Base-by-base conservation (phyloP, 2,888 invertebrate genomes). In the Zaprionus lineosus region DNA sequence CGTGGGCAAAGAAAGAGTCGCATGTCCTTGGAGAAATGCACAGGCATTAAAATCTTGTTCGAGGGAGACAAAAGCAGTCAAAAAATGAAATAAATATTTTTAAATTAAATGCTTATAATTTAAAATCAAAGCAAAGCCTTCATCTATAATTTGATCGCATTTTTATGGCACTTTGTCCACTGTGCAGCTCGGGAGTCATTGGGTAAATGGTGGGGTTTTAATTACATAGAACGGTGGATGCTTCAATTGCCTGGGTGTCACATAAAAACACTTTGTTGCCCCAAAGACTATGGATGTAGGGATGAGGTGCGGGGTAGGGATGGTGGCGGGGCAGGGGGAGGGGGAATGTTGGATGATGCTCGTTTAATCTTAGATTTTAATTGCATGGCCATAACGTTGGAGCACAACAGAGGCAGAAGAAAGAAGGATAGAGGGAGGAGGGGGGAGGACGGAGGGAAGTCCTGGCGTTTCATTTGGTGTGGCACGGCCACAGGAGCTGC, bases 341-440 rank as follows among this genome's bases (percentile, higher is more conserved):
- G 56, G 59, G 37, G 39, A 58, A n/a, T n/a, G n/a, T 60, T 59
- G 57, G 58, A 60, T 46, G 53, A 48, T 55, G 85, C 79, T 83
- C 62, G 76, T 83, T 84, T 84, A 75, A 75, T 84, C 81, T 78
- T 63, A 66, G 79, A 73, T 83, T 81, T 81, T 84, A 84, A 81
- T 85, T 75, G 85, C 73, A 47, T 28, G 75, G 70, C 71, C 68
- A 68, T 81, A 85, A 78, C 46, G 67, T 75, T 73, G 63, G 53
- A 46, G 44, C 48, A 34, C 37, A 51, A 60, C 62, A 68, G 53
- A 62, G 37, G 36, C 40, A 31, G 1, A 24, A n/a, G n/a, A n/a
- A n/a, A n/a, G n/a, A n/a, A n/a, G n/a, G n/a, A n/a, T n/a, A n/a
- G n/a, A n/a, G n/a, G n/a, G n/a, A n/a, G n/a, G n/a, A n/a, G n/a